Percentiles rank a stretch among this genome's conserved stretches.
These are phyloP conservation scores for Plagodis dolabraria DNA, from an alignment of 2,888 invertebrate genomes.

Conservation along the genomic window DNA sequence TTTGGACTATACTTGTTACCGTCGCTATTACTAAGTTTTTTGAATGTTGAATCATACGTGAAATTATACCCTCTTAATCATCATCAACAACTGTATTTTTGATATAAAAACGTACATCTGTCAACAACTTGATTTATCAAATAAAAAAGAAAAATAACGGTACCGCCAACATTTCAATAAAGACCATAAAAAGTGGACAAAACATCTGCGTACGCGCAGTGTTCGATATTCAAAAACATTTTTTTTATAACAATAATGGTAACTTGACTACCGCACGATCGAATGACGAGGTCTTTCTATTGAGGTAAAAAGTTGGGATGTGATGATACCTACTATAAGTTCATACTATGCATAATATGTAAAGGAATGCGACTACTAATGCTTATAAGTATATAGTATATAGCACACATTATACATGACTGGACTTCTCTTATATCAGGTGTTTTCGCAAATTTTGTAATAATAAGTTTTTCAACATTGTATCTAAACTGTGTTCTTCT, in stretches of 20 bases:
- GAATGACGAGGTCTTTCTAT: slow-evolving; percentile 53
- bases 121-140: slow-evolving; percentile 63
- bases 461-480: too few relatives aligned
- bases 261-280: slow-evolving; percentile 66
- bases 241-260: slow-evolving; percentile 63
- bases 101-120: slow-evolving; percentile 47
- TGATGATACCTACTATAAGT: too few relatives aligned
- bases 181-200: slow-evolving; percentile 71
- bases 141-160: slow-evolving; percentile 59
- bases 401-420: too few relatives aligned
- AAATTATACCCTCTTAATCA: background rate
- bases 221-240: slow-evolving; percentile 71
- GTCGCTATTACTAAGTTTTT: too few relatives aligned
- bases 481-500: too few relatives aligned
- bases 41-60: too few relatives aligned
- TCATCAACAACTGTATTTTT: slow-evolving; percentile 1
- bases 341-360: too few relatives aligned
- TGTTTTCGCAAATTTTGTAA: too few relatives aligned
- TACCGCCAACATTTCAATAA: slow-evolving; percentile 62
- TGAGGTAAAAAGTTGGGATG: slow-evolving; percentile 17
- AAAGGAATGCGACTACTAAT: too few relatives aligned
- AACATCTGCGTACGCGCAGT: slow-evolving; percentile 72
- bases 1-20: too few relatives aligned
- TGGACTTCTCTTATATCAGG: too few relatives aligned
- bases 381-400: too few relatives aligned